Conservation (phyloP, 2,113 vertebrate genomes). For the Ciconia stormi region DNA sequence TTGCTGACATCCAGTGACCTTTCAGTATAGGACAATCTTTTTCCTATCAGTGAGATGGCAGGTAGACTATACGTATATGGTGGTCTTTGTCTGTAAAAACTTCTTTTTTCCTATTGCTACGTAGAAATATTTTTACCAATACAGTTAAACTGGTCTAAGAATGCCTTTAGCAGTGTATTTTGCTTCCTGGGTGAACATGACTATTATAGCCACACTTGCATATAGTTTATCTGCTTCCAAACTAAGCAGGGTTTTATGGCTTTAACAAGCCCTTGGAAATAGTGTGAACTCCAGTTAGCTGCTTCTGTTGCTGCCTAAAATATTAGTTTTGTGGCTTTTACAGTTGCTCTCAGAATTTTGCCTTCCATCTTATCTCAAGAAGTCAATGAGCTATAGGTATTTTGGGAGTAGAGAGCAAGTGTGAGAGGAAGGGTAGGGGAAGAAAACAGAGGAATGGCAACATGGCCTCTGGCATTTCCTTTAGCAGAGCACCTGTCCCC, state of each 20-base stretch:
- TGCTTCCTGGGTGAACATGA: neutral
- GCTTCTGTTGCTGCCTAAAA: neutral
- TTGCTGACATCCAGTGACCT: neutral
- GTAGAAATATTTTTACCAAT: neutral
- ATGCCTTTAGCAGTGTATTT: neutral
- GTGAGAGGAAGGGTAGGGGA: neutral
- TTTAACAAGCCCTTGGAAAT: neutral
- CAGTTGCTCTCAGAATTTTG: neutral
- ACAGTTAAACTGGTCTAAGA: neutral
- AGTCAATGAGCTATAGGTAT: neutral
- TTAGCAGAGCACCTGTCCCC: neutral
- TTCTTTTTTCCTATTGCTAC: neutral
- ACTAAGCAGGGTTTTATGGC: neutral
- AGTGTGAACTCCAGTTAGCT: neutral
- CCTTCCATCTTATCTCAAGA: neutral
- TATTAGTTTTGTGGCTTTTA: neutral
- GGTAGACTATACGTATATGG: neutral
- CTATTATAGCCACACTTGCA: neutral
- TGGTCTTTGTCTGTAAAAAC: neutral
- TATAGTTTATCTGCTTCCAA: neutral
- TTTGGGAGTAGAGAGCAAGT: neutral
- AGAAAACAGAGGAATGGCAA: neutral
- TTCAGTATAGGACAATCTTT: neutral
- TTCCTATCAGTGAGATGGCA: neutral
- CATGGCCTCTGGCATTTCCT: neutral